A percentile compares a stretch with the other conserved stretches of the same genome.
phyloP scores from a whole-genome alignment of 1,140 invertebrate genomes.

The Anadara kagoshimensis region DNA sequence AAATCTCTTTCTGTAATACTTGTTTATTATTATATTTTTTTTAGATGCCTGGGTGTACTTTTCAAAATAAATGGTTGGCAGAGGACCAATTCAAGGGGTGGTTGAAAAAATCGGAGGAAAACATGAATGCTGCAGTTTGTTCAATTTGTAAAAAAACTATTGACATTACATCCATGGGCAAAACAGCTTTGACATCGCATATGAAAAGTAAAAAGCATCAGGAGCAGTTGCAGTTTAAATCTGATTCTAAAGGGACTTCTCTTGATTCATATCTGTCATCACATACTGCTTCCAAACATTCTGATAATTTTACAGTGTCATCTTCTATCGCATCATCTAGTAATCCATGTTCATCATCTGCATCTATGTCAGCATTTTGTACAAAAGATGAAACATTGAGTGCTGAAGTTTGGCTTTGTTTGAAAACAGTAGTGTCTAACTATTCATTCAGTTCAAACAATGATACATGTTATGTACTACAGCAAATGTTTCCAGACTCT shows the following conservation, averaged over 20 bases:
- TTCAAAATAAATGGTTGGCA: too few relatives aligned
- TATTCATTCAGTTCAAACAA: constrained; percentile 11
- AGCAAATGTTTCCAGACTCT: constrained; percentile 8
- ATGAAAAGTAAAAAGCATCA: not conserved
- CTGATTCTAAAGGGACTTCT: not conserved
- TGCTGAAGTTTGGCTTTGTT: constrained; percentile 13
- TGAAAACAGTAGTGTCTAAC: constrained; percentile 3
- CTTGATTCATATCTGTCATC: too few relatives aligned
- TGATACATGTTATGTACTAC: not conserved
- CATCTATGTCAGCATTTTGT: not conserved
- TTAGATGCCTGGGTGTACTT: too few relatives aligned
- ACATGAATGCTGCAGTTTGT: too few relatives aligned
- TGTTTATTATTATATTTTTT: too few relatives aligned
- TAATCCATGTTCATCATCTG: not conserved
- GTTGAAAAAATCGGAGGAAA: too few relatives aligned
- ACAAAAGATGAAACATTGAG: not conserved
- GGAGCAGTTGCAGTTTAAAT: not conserved
- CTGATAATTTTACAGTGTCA: not conserved
- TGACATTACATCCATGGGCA: too few relatives aligned
- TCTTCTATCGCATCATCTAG: not conserved
- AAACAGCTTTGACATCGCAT: too few relatives aligned
- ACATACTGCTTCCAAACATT: too few relatives aligned
- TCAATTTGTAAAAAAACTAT: too few relatives aligned
- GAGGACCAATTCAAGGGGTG: too few relatives aligned
- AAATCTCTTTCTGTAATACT: too few relatives aligned